Base-by-base conservation (phyloP, 2,797 vertebrate species). In the Chrosomus eos region DNA sequence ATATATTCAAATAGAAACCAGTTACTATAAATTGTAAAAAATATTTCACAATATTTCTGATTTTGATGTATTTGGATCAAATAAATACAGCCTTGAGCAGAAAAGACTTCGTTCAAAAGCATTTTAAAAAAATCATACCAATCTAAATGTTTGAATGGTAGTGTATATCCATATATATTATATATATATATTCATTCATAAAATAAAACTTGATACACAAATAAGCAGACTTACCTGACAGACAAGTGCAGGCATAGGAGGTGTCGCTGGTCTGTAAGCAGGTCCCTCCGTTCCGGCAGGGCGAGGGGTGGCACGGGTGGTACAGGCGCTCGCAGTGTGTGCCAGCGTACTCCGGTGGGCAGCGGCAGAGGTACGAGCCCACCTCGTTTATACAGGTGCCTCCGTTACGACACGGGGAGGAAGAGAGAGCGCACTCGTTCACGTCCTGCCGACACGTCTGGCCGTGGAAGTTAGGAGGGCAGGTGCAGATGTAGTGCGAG, bases 261-360 rank as follows among this genome's bases (percentile, higher is more conserved):
- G 96, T 96, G 84, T 99, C 97, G 5, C 97, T 96, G 0, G 96
- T 98, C 90, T 97, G 98, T 70, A 96, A 95, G 84, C 98, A 99
- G n/a, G 97, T 99, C 38, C 97, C 98, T 45, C 97, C 97, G 0
- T 97, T 99, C 85, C 96, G 96, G 94, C 98, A 99, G 6, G 97
- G 98, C 0, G 98, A 98, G 31, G 98, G 98, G 91, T 95, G 97
- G 94, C 98, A 99, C 18, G 98, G 98, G 92, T 96, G 93, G n/a
- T 97, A 98, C 60, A 93, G 94, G 36, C 95, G 93, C 90, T 99
- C 97, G 0, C 98, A 99, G 93, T 96, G 94, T 72, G 90, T 93
- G 28, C 98, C 97, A 0, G 94, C 95, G 88, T 95, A 97, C 1
- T 96, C 94, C 0, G 94, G 91, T 5, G 94, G 95, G 92, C 98